Evolutionary conservation across 1,140 invertebrate species (phyloP), one percentile per base, ranked within the genome.

Genomic region (Apis laboriosa): DNA sequence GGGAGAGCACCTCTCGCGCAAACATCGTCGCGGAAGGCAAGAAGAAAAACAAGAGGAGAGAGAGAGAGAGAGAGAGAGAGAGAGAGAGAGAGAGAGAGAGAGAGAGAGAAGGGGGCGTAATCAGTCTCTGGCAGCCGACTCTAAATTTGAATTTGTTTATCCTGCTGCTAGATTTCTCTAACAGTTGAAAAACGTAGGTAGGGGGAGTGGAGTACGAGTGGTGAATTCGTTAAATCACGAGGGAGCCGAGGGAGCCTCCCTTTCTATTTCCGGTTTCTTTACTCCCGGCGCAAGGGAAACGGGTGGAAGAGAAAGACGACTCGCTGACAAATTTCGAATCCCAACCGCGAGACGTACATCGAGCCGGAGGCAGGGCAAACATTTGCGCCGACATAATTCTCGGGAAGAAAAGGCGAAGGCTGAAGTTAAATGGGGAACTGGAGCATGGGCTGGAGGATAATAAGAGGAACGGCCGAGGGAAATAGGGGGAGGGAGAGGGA

Each of bases 91-190:
- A n/a, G n/a, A n/a, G n/a, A n/a, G n/a, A n/a, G n/a, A n/a, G 24
- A 24, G 24, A 24, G 24, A 24, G 24, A 24, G 24, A 24, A 24
- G 24, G 8, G 19, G 24, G 1, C 58, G 77, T 43, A 63, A 79
- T 79, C 68, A 64, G 28, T 72, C 49, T 72, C 28, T 21, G 49
- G 21, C 53, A n/a, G 21, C 34, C 3, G 17, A 13, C 11, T 58
- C 11, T n/a, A 49, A 56, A 75, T 74, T 67, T 49, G 53, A 80
- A 74, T 43, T 75, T 80, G 53, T 66, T 75, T 75, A 66, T 55
- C 61, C 12, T 19, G 21, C 11, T 7, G 49, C 9, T 51, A 7
- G 9, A 17, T 64, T 73, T 15, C 28, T 1, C 28, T 7, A 43
- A 7, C 34, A 43, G 21, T 28, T 28, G 61, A 66, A 66, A 64